These are phyloP conservation scores for Polia nebulosa DNA, from an alignment of 2,888 invertebrate species.

Conservation along the genomic window DNA sequence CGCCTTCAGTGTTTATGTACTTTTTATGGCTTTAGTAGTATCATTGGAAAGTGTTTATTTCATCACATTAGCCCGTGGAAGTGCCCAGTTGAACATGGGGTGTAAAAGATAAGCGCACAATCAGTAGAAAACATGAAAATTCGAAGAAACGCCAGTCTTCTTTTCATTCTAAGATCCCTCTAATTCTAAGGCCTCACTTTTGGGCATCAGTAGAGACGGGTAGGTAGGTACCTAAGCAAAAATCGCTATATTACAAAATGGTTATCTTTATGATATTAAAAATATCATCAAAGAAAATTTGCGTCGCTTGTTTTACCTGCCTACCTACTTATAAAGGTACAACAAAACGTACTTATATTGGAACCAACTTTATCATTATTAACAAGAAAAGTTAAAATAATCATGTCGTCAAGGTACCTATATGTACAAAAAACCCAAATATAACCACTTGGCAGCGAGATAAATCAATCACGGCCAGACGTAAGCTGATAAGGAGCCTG, in stretches of 20 bases:
- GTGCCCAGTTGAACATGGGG: background rate
- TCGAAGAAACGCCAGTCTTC: too few species aligned
- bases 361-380: slow-evolving; percentile 22
- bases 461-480: slow-evolving; percentile 86
- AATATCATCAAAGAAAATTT: slow-evolving; percentile 20
- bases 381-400: slow-evolving; percentile 45
- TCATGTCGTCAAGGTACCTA: slow-evolving; percentile 52
- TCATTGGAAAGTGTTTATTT: slow-evolving; percentile 15
- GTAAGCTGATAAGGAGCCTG: slow-evolving; percentile 77
- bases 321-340: background rate
- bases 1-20: slow-evolving; percentile 27
- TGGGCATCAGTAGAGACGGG: too few species aligned
- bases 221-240: too few species aligned
- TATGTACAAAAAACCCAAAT: slow-evolving; percentile 68
- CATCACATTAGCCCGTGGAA: background rate
- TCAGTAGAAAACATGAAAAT: too few species aligned
- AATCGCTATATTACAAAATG: too few species aligned
- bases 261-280: background rate
- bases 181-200: too few species aligned
- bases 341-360: slow-evolving; percentile 1
- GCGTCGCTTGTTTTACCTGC: background rate
- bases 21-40: slow-evolving; percentile 18
- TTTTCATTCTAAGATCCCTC: too few species aligned
- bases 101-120: background rate
- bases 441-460: slow-evolving; percentile 75